A percentile compares a stretch with the other conserved stretches of the same genome.
phyloP scores from a whole-genome alignment of 1,140 invertebrate species.

The Bombus turneri region DNA sequence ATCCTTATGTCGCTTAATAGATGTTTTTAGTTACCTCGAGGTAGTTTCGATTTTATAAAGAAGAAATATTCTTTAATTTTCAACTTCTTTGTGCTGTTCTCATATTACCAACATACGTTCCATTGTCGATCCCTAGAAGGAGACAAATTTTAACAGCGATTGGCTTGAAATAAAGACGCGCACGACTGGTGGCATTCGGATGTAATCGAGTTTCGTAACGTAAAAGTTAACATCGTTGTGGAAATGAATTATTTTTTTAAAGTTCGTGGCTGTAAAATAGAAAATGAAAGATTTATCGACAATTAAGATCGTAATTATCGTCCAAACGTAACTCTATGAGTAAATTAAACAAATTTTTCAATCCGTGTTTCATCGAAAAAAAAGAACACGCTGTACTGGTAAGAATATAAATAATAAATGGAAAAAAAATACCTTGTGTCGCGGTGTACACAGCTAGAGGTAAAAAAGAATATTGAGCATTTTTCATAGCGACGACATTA shows the following conservation, averaged over 20 bases:
- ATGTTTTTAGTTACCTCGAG: background rate
- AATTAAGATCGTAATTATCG: background rate
- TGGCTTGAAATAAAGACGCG: too few relatives aligned
- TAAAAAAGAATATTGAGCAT: conserved; percentile 34
- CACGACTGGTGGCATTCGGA: too few relatives aligned
- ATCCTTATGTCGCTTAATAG: too few relatives aligned
- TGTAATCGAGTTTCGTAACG: too few relatives aligned
- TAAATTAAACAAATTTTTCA: background rate
- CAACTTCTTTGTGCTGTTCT: too few relatives aligned
- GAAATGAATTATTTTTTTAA: background rate
- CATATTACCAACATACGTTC: too few relatives aligned
- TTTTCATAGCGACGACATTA: conserved; percentile 50
- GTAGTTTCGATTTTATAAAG: background rate
- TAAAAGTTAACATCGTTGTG: background rate
- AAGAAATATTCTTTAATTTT: background rate
- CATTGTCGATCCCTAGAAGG: too few relatives aligned
- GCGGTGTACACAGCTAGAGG: background rate
- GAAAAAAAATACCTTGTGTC: conserved; percentile 10
- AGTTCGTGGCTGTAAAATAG: background rate
- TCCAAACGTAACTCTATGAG: too few relatives aligned
- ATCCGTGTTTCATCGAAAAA: background rate
- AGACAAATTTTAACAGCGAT: background rate
- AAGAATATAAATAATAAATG: background rate
- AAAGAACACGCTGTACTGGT: background rate
- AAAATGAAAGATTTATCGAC: background rate